A percentile compares a stretch with the other conserved stretches of the same genome.
Evolutionary conservation across 2,113 vertebrate species (phyloP).

Genomic region (Pangasianodon gigas): DNA sequence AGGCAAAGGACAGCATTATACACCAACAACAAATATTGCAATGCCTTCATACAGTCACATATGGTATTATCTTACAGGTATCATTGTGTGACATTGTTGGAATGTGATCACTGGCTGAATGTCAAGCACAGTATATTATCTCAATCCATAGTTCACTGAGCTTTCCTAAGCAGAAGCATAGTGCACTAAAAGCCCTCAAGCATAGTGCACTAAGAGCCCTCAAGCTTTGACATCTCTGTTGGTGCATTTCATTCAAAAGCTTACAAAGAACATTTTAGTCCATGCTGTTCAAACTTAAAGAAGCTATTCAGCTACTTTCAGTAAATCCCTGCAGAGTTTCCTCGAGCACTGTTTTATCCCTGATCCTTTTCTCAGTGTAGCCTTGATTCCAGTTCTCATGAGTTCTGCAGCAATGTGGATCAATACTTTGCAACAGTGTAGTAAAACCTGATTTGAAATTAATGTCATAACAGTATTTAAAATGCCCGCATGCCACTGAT

Average conservation of each 20-base stretch:
- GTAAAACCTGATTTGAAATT: conserved; percentile 21
- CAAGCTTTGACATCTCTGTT: conserved; percentile 22
- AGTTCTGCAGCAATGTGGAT: conserved; percentile 14
- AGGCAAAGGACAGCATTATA: conserved; percentile 9
- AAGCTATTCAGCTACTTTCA: conserved; percentile 3
- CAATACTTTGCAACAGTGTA: conserved; percentile 23
- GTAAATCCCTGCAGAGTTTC: conserved; percentile 23
- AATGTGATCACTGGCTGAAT: conserved; percentile 37
- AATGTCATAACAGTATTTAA: conserved; percentile 4
- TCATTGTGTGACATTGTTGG: conserved; percentile 32
- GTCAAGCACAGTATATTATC: conserved; percentile 12
- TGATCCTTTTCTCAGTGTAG: conserved; percentile 16
- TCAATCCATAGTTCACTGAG: conserved; percentile 4
- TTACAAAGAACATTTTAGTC: conserved; percentile 24
- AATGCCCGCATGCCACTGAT: conserved; percentile 30
- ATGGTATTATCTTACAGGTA: conserved; percentile 23
- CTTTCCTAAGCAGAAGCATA: not conserved
- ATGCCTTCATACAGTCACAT: conserved; percentile 20
- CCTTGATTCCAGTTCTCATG: not conserved
- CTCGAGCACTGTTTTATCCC: not conserved
- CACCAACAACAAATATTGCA: conserved; percentile 35
- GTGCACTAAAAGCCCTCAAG: not conserved
- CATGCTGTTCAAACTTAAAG: conserved; percentile 13
- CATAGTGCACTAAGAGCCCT: not conserved
- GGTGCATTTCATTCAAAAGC: conserved; percentile 9